These are phyloP conservation scores for Adelphocoris suturalis DNA, from an alignment of 2,888 invertebrate species.

Conservation along the genomic window DNA sequence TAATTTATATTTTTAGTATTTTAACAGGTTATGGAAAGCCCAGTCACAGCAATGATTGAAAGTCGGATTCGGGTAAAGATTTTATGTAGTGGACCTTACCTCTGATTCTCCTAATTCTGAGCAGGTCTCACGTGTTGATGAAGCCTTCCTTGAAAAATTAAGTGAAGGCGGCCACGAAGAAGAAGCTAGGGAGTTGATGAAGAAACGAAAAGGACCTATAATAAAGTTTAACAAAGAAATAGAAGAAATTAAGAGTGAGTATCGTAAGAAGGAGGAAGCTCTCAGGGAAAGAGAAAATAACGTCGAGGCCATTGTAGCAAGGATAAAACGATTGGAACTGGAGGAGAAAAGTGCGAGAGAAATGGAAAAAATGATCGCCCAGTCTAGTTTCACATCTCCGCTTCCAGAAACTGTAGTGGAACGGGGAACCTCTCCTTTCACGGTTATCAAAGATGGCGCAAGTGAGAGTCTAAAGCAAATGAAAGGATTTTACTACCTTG, in stretches of 20 bases:
- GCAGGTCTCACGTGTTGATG: too few relatives aligned
- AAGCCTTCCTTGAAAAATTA: constrained; percentile 80
- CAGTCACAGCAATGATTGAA: too few relatives aligned
- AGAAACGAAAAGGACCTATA: constrained; percentile 84
- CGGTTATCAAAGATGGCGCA: constrained; percentile 41
- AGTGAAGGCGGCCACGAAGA: constrained; percentile 81
- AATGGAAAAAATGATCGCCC: constrained; percentile 78
- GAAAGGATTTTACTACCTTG: not conserved
- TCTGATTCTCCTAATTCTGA: too few relatives aligned
- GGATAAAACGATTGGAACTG: constrained; percentile 81
- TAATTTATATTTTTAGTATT: too few relatives aligned
- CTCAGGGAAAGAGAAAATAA: constrained; percentile 79
- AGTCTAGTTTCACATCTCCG: constrained; percentile 43
- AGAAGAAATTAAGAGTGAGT: constrained; percentile 80
- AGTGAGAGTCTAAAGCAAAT: not conserved
- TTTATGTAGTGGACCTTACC: too few relatives aligned
- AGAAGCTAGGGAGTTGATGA: constrained; percentile 82
- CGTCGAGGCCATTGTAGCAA: constrained; percentile 80
- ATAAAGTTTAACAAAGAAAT: constrained; percentile 84
- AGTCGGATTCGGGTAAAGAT: too few relatives aligned
- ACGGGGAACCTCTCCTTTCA: constrained; percentile 62
- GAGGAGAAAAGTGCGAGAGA: constrained; percentile 81
- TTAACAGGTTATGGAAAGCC: too few relatives aligned
- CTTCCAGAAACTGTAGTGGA: constrained; percentile 61
- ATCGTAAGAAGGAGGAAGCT: constrained; percentile 78